Evolutionary conservation across 1,140 invertebrate species (phyloP).

Genomic region (Patella vulgata): DNA sequence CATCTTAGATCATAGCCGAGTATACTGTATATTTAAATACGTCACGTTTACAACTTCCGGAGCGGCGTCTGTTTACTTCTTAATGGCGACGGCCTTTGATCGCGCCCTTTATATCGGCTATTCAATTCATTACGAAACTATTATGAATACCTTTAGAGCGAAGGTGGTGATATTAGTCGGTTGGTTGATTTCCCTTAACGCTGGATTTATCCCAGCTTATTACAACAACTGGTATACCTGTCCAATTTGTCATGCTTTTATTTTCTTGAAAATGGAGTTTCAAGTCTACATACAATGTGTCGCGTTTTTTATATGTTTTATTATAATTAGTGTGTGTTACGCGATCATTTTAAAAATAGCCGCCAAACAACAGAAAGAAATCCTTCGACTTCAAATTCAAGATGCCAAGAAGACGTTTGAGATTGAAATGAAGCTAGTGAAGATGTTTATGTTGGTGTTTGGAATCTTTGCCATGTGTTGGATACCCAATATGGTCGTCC

Average conservation of each 20-base stretch:
- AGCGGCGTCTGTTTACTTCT: neutral
- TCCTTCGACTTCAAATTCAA: too few species aligned
- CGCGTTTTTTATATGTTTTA: neutral
- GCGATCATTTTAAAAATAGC: conserved; percentile 5
- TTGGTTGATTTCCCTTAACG: neutral
- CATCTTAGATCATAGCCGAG: neutral
- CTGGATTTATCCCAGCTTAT: conserved; percentile 1
- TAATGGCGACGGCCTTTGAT: conserved; percentile 9
- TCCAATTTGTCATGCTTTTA: neutral
- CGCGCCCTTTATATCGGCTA: conserved; percentile 1
- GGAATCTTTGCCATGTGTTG: conserved; percentile 8
- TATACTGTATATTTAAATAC: neutral
- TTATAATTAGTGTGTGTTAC: conserved; percentile 1
- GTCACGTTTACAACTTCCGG: neutral
- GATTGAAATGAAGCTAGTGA: neutral
- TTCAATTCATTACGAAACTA: conserved; percentile 3
- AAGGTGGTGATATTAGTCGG: neutral
- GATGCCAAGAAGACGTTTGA: neutral
- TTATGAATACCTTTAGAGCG: neutral
- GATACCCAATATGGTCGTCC: too few species aligned
- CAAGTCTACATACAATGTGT: neutral
- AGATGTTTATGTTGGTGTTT: conserved; percentile 6
- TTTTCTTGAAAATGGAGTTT: neutral
- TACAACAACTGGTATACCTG: neutral
- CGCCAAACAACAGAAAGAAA: neutral